Evolutionary conservation across 2,888 invertebrate species (phyloP), one percentile per base, ranked within the genome.

Genomic region (Allophyes oxyacanthae): DNA sequence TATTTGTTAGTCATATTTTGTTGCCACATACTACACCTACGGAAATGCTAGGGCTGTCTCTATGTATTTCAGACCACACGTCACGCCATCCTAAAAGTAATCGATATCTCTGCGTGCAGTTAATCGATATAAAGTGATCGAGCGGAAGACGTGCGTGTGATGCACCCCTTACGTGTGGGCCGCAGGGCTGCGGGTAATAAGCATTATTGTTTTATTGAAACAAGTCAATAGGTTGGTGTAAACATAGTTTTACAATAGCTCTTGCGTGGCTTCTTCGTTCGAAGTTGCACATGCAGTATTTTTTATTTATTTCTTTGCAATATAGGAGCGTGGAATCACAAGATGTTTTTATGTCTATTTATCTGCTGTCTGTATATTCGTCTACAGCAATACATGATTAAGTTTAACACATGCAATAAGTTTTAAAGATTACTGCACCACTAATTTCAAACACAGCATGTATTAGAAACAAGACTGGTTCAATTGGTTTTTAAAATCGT

Each of bases 101-200:
- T 87, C 87, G 84, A 87, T 84, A 79, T 54, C 25, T 63, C 26
- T 81, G 86, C 88, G 88, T 88, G 88, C 86, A 79, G 81, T 61
- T 87, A 87, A 88, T 88, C 82, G 84, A 83, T 78, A 70, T 42
- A 14, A 40, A 59, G 60, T 63, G 71, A 76, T 75, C 77, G 72
- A 76, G 58, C 48, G 60, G 59, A 74, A 77, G 67, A 63, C 63
- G 79, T 83, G 83, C 86, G 86, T 85, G 85, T 72, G 82, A 76
- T 77, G 71, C 75, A 67, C 76, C 69, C 75, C 72, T 51, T 67
- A 58, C 59, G 48, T 59, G 48, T 46, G 20, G 20, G 20, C 20
- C 20, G 20, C 4, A 53, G 38, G 52, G 60, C 51, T 49, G 56
- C 53, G 49, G 52, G 62, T 75, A 65, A 75, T 78, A 75, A 77